Percentiles rank a stretch among this genome's conserved stretches.
phyloP scores from a whole-genome alignment of 2,797 vertebrate species.

The Enteromius afrohamiltoni region DNA sequence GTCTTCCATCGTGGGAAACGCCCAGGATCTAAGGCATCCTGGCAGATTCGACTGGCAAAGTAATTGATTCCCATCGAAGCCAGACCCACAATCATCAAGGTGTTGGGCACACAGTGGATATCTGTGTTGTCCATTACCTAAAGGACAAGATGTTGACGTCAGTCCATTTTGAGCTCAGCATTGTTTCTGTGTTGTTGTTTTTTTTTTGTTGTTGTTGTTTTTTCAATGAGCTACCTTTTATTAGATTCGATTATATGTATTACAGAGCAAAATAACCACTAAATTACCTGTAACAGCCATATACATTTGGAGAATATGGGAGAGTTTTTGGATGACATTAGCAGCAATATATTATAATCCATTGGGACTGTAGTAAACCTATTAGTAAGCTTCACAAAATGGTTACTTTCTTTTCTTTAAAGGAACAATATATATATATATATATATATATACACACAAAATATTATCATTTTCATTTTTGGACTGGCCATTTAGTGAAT shows the following conservation, averaged over 20 bases:
- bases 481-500: not conserved
- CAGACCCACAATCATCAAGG: slow-evolving; percentile 81
- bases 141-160: slow-evolving; percentile 11
- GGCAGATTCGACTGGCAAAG: slow-evolving; percentile 80
- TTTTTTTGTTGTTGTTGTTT: no score
- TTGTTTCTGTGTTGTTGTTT: no score
- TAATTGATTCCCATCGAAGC: slow-evolving; percentile 81
- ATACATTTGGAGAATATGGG: not conserved
- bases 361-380: not conserved
- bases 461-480: not conserved
- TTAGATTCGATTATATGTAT: not conserved
- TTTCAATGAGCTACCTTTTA: not conserved
- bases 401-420: not conserved
- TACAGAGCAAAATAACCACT: not conserved
- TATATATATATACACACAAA: no score
- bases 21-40: slow-evolving; percentile 78
- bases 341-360: not conserved
- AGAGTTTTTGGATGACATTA: not conserved
- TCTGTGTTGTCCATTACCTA: slow-evolving; percentile 84
- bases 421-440: not conserved
- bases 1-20: slow-evolving; percentile 81
- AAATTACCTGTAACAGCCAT: not conserved
- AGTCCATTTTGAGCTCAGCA: slow-evolving; percentile 1
- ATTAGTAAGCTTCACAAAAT: not conserved
- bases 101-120: slow-evolving; percentile 83